phyloP scores from a whole-genome alignment of 2,888 invertebrate genomes.

The Caradrina clavipalpis region DNA sequence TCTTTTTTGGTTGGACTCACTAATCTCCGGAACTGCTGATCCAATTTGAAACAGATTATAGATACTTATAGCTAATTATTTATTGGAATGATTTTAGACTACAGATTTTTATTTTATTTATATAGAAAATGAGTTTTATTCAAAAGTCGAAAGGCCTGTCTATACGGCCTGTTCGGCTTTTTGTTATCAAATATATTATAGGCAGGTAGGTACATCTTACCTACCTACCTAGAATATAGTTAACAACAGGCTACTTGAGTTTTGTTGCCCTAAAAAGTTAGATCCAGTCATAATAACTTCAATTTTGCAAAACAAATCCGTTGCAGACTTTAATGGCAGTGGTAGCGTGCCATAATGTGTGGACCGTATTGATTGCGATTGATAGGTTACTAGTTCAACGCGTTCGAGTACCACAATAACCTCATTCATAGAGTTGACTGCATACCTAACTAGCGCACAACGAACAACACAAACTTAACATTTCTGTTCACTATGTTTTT shows the following conservation, averaged over 20 bases:
- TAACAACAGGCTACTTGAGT: not conserved
- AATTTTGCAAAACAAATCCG: not conserved
- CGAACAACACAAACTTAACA: slow-evolving; percentile 3
- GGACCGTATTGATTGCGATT: slow-evolving; percentile 47
- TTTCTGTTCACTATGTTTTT: slow-evolving; percentile 8
- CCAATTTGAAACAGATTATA: no score
- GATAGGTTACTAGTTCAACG: slow-evolving; percentile 49
- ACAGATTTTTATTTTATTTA: not conserved
- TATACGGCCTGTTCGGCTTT: no score
- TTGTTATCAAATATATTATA: no score
- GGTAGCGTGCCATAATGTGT: slow-evolving; percentile 15
- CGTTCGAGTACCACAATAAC: slow-evolving; percentile 28
- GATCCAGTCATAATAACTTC: slow-evolving; percentile 21
- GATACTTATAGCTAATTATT: no score
- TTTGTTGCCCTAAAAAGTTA: slow-evolving; percentile 15
- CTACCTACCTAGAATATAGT: no score
- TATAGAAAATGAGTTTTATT: not conserved
- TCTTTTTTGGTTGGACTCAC: no score
- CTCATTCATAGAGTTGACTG: slow-evolving; percentile 29
- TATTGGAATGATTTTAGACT: no score
- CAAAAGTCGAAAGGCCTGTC: not conserved
- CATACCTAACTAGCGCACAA: slow-evolving; percentile 4
- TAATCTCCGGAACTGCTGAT: no score
- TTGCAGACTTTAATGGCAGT: slow-evolving; percentile 6
- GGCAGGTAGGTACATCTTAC: no score